A percentile compares a stretch with the other conserved stretches of the same genome.
These are phyloP conservation scores for Dendrocincla fuliginosa DNA, from an alignment of 2,797 vertebrate species.

Conservation along the genomic window DNA sequence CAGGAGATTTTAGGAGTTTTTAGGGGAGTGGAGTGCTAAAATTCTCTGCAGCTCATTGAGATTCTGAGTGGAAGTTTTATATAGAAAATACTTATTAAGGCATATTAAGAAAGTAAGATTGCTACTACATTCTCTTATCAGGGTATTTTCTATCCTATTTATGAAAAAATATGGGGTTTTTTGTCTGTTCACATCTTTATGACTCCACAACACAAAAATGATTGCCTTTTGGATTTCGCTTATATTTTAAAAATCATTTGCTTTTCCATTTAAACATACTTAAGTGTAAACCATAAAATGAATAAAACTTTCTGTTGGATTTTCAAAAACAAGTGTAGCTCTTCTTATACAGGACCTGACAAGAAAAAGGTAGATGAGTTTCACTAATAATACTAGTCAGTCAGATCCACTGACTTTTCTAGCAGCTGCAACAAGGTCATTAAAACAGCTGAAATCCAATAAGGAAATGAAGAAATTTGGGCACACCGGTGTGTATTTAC, in stretches of 20 bases:
- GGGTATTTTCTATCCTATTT: background rate
- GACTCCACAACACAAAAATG: background rate
- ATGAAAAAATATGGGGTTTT: background rate
- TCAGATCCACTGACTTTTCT: background rate
- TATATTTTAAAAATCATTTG: background rate
- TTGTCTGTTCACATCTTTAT: background rate
- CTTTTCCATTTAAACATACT: background rate
- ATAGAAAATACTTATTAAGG: background rate
- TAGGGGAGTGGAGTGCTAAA: background rate
- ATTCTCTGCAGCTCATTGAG: background rate
- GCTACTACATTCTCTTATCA: background rate
- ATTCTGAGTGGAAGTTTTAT: background rate
- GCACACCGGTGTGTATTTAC: rapidly evolving
- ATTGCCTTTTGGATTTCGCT: background rate
- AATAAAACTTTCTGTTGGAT: background rate
- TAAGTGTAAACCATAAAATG: background rate
- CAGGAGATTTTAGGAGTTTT: background rate
- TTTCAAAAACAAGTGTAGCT: background rate
- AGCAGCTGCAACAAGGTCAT: background rate
- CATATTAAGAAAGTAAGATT: background rate
- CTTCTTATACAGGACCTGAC: background rate
- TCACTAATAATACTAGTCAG: background rate
- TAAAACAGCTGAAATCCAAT: background rate
- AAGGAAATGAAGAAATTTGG: background rate
- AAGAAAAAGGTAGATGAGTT: background rate